phyloP scores from a whole-genome alignment of 2,113 vertebrate genomes.

The Pollachius pollachius region DNA sequence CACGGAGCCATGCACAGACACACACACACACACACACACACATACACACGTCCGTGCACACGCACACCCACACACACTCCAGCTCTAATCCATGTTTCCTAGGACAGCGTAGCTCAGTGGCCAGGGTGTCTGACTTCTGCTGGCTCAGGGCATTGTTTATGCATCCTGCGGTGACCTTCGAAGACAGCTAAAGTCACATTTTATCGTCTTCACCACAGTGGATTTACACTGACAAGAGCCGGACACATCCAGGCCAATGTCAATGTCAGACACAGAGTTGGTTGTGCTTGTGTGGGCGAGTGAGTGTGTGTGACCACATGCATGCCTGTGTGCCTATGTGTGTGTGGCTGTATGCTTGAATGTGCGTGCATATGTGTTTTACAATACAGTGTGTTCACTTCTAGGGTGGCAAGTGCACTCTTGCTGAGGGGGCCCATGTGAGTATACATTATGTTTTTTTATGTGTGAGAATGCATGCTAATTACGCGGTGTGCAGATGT shows the following conservation, averaged over 20 bases:
- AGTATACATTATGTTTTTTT: background rate
- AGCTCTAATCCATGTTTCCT: too few relatives aligned
- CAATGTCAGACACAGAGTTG: background rate
- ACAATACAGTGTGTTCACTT: background rate
- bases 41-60: conserved; percentile 2
- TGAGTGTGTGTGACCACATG: background rate
- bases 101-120: too few relatives aligned
- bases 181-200: conserved; percentile 11
- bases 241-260: background rate
- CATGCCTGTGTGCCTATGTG: background rate
- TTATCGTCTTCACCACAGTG: background rate
- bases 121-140: too few relatives aligned
- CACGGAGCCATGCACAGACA: too few relatives aligned
- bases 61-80: too few relatives aligned
- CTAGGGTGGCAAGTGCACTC: background rate
- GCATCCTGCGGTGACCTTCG: conserved; percentile 27
- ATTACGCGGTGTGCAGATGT: too few relatives aligned
- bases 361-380: background rate
- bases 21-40: too few relatives aligned
- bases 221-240: background rate
- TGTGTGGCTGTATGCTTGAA: background rate
- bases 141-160: too few relatives aligned
- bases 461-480: too few relatives aligned
- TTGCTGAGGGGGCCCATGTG: background rate
- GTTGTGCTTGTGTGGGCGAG: background rate